Evolutionary conservation across 2,113 vertebrate genomes (phyloP), one percentile per base, ranked within the genome.

Genomic region (Dolichallabes microphthalmus): DNA sequence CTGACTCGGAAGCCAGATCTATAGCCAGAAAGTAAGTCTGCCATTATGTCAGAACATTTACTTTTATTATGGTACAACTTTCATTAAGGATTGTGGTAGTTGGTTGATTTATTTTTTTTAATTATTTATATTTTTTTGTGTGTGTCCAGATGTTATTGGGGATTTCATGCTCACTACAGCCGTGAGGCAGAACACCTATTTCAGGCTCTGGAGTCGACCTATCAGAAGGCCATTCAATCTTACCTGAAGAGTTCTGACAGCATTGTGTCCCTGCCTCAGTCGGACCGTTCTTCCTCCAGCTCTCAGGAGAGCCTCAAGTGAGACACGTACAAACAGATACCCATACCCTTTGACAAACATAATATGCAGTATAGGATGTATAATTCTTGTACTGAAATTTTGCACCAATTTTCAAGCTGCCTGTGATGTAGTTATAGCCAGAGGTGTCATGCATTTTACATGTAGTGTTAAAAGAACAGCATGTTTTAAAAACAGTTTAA

Each of bases 231-330:
- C 53, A 94, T 99, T 35, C 97, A 99, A 92, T 98, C 97, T 0
- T 96, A 99, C 88, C 88, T 99, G 91, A 99, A 97, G 95, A 96
- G 96, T 89, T 99, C 97, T 0, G 97, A 99, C 93, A 99, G 98
- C 92, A 95, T 99, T 0, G 96, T 98, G 87, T 99, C 98, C 8
- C 94, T 99, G 75, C 98, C 98, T 0, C 98, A 99, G 84, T 99
- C 98, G 0, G 98, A 99, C 91, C 97, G 97, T 20, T 99, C 98
- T 0, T 99, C 98, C 0, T 99, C 98, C 1, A 98, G 97, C 85
- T 99, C 98, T 6, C 98, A 99, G 88, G 98, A 99, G 93, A 99
- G 98, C 91, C 96, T 99, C 25, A 99, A 99, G 98, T 99, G 93
- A 96, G 97, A 87, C n/a, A 30, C 27, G 17, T 11, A 15, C 9